Percentiles rank a stretch among this genome's conserved stretches.
These are phyloP conservation scores for Sparus aurata DNA, from an alignment of 2,797 vertebrate genomes.

Conservation along the genomic window DNA sequence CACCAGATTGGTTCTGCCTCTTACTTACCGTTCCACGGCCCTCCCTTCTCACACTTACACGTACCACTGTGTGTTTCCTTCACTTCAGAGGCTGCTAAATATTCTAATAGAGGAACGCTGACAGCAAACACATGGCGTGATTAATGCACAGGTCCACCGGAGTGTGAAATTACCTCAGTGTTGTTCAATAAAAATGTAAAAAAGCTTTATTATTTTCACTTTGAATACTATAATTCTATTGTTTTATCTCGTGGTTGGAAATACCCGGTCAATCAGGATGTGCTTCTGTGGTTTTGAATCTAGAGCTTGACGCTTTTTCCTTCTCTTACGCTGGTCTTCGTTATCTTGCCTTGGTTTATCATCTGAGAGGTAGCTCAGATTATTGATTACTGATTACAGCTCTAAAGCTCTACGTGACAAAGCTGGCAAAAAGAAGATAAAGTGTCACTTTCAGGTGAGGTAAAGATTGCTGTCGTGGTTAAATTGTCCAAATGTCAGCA, in stretches of 20 bases:
- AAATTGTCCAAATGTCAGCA: background rate
- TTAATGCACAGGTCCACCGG: slow-evolving; percentile 21
- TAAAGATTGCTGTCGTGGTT: background rate
- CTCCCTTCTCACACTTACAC: background rate
- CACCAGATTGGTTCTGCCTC: background rate
- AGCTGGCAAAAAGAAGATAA: background rate
- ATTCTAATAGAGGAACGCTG: slow-evolving; percentile 17
- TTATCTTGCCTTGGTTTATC: background rate
- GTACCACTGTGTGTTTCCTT: background rate
- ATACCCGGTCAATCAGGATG: too few relatives aligned
- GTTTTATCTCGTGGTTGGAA: background rate
- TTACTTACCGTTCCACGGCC: background rate
- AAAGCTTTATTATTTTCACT: background rate
- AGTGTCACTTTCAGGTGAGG: background rate
- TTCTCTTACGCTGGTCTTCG: too few relatives aligned
- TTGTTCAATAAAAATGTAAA: slow-evolving; percentile 30
- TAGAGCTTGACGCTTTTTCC: background rate
- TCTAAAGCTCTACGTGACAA: background rate
- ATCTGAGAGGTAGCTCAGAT: too few relatives aligned
- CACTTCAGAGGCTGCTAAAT: slow-evolving; percentile 31
- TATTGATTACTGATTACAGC: background rate
- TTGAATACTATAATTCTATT: background rate
- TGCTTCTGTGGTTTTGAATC: background rate
- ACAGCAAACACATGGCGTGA: slow-evolving; percentile 25
- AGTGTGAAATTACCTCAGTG: slow-evolving; percentile 59